phyloP scores from a whole-genome alignment of 1,140 invertebrate species.

The Plutomurus gul region DNA sequence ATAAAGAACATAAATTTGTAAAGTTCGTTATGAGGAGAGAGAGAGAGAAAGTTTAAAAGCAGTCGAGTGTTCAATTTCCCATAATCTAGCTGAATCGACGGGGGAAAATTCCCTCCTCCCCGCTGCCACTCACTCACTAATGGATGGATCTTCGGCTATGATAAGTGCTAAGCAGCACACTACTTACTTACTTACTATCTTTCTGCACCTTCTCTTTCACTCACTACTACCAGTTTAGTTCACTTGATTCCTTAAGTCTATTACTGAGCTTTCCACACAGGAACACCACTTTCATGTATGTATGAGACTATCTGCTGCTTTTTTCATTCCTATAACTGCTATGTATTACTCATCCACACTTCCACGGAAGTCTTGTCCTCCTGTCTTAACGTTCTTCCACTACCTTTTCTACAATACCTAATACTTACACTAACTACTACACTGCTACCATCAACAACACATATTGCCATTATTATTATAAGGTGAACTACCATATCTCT shows the following conservation, averaged over 20 bases:
- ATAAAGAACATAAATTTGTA: constrained; percentile 36
- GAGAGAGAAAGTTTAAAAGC: constrained; percentile 40
- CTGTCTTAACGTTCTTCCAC: too few relatives aligned
- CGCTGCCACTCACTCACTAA: constrained; percentile 21
- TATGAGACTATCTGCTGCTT: too few relatives aligned
- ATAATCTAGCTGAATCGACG: constrained; percentile 29
- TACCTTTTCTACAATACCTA: too few relatives aligned
- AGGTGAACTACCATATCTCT: too few relatives aligned
- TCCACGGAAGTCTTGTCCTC: too few relatives aligned
- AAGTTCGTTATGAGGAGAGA: constrained; percentile 32
- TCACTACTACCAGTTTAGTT: neutral
- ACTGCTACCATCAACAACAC: too few relatives aligned
- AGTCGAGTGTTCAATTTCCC: constrained; percentile 47
- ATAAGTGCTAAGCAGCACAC: constrained; percentile 31
- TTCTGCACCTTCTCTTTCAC: neutral
- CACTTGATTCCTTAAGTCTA: constrained; percentile 19
- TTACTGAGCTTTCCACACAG: too few relatives aligned
- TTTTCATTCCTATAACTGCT: too few relatives aligned
- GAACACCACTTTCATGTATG: too few relatives aligned
- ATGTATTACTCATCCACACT: too few relatives aligned
- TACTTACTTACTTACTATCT: constrained; percentile 8
- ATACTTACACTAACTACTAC: too few relatives aligned
- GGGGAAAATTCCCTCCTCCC: constrained; percentile 31
- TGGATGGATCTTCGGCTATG: constrained; percentile 32
- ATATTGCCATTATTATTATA: too few relatives aligned